These are phyloP conservation scores for Agonopterix subpropinquella DNA, from an alignment of 2,888 invertebrate species.

Conservation along the genomic window DNA sequence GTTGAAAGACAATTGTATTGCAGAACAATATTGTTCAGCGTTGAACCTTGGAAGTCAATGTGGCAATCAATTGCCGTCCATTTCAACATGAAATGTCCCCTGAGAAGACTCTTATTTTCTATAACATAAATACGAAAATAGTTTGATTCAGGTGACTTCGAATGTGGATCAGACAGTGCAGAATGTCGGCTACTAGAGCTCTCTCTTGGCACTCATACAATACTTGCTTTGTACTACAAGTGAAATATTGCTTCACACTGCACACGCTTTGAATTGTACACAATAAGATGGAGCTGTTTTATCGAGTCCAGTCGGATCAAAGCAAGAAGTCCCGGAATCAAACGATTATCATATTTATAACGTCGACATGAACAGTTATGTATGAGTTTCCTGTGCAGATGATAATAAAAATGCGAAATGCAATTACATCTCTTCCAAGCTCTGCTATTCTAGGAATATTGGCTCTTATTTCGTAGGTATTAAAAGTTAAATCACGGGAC, in stretches of 20 bases:
- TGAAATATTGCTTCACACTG: slow-evolving; percentile 11
- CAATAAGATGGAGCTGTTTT: not conserved
- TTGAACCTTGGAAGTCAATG: slow-evolving; percentile 3
- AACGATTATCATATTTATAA: too few relatives aligned
- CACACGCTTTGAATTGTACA: slow-evolving; percentile 10
- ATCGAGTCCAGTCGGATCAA: not conserved
- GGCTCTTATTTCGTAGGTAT: too few relatives aligned
- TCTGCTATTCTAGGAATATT: too few relatives aligned
- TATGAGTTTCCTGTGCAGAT: not conserved
- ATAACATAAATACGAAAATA: too few relatives aligned
- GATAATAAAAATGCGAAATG: not conserved
- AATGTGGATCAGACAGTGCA: too few relatives aligned
- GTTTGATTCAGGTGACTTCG: too few relatives aligned
- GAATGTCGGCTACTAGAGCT: slow-evolving; percentile 1
- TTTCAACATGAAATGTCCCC: too few relatives aligned
- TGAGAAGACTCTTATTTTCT: too few relatives aligned
- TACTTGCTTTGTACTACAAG: slow-evolving; percentile 20
- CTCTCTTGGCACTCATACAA: slow-evolving; percentile 25
- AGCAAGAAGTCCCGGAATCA: too few relatives aligned
- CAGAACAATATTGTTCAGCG: not conserved
- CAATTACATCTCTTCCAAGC: too few relatives aligned
- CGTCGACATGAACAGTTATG: not conserved
- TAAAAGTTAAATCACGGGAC: too few relatives aligned
- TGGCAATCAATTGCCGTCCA: not conserved
- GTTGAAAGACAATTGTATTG: too few relatives aligned